Base-by-base conservation (phyloP, 1,140 invertebrate genomes). In the Antheraea pernyi region DNA sequence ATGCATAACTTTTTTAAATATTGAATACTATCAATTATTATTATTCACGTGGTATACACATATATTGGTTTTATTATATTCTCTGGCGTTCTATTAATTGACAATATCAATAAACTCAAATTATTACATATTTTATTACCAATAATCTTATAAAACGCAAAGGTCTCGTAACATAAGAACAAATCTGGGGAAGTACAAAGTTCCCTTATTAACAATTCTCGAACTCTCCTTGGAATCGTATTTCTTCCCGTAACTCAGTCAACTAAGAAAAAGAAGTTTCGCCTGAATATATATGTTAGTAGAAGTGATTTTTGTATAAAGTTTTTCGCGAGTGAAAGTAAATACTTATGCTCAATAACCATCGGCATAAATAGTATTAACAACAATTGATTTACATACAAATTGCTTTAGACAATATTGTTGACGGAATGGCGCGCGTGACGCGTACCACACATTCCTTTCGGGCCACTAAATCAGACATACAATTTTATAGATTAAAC, bases 351-450 rank as follows among this genome's bases (percentile, higher is more conserved):
- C 85, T 87, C 88, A 86, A 89, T 91, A 90, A 91, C 88, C 89
- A 88, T 90, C 84, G 85, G 77, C 89, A 91, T 89, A 91, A 91
- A 91, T 91, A 91, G 88, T 88, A 89, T 91, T 91, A 91, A 91
- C 85, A 91, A 90, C 89, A 89, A 91, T 89, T 88, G 88, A 91
- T 91, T 91, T 91, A 91, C 89, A 91, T 91, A 91, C 88, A 91
- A 91, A 91, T 91, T 89, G 89, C 88, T 91, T 89, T 89, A 91
- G 87, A 91, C 88, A 89, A 89, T 91, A 91, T 91, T 88, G 89
- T 85, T 87, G 86, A 89, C 83, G 85, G 85, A 88, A 89, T 85
- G 83, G 83, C 81, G 82, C 81, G 85, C 86, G 83, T 91, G 88
- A 91, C 84, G 87, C 83, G 85, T 75, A 71, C 77, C 46, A 53